phyloP scores from a whole-genome alignment of 2,113 vertebrate genomes.

The Menidia beryllina region DNA sequence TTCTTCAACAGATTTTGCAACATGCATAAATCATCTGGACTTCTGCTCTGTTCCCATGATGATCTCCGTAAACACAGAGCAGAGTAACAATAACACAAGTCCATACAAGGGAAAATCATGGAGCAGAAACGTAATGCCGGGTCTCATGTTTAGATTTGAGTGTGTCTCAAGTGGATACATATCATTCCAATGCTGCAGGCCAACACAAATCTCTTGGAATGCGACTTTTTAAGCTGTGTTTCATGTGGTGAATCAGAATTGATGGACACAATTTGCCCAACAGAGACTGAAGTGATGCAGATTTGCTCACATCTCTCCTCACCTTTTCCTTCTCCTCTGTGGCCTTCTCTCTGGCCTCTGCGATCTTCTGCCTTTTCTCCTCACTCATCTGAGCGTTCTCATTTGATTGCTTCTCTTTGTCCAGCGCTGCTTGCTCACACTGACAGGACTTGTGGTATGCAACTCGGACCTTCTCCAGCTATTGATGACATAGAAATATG shows the following conservation, averaged over 20 bases:
- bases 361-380: conserved; percentile 79
- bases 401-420: conserved; percentile 78
- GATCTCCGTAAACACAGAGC: conserved; percentile 61
- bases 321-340: conserved; percentile 78
- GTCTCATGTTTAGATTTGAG: conserved; percentile 37
- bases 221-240: neutral
- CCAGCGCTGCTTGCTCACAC: conserved; percentile 70
- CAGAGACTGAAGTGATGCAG: neutral
- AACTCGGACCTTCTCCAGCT: conserved; percentile 80
- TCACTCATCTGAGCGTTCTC: conserved; percentile 75
- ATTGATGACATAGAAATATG: conserved; percentile 36
- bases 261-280: conserved; percentile 1
- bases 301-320: conserved; percentile 36
- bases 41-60: conserved; percentile 41
- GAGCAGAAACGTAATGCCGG: conserved; percentile 29
- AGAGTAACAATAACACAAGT: conserved; percentile 61
- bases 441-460: conserved; percentile 81
- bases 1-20: conserved; percentile 30
- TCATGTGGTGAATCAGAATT: conserved; percentile 17
- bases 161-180: conserved; percentile 44
- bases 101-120: conserved; percentile 62
- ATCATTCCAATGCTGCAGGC: conserved; percentile 24
- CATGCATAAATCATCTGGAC: conserved; percentile 45
- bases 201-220: conserved; percentile 6
- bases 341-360: conserved; percentile 70